Percentiles rank a stretch among this genome's conserved stretches.
Conservation (phyloP, 2,113 vertebrate species). For the Psilopogon haemacephalus region DNA sequence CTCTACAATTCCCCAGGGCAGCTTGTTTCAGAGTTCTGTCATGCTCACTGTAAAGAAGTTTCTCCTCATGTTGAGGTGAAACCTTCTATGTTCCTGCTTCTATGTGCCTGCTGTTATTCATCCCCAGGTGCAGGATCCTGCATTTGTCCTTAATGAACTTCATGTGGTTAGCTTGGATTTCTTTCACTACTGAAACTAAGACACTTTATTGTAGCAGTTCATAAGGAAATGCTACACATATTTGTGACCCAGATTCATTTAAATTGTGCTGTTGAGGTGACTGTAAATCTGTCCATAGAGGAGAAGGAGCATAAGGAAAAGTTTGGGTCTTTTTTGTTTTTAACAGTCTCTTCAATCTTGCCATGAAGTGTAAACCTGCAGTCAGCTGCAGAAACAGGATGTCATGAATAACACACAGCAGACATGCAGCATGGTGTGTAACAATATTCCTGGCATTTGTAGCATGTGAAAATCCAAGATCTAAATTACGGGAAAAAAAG, state of each 20-base stretch:
- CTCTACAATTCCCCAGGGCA: too few species aligned
- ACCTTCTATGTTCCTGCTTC: too few species aligned
- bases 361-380: background rate
- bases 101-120: too few species aligned
- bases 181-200: background rate
- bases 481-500: background rate
- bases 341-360: background rate
- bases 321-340: background rate
- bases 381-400: background rate
- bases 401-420: background rate
- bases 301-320: too few species aligned
- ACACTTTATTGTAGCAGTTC: background rate
- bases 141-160: too few species aligned
- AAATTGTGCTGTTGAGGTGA: fast-evolving
- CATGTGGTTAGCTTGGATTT: background rate
- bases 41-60: too few species aligned
- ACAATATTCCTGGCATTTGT: background rate
- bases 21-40: too few species aligned
- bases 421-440: fast-evolving
- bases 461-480: background rate
- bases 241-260: background rate
- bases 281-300: background rate
- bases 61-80: too few species aligned
- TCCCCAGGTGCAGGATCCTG: too few species aligned
- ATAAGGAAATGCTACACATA: background rate